These are phyloP conservation scores for Epinephelus cyanopodus DNA, from an alignment of 2,113 vertebrate genomes.

Conservation along the genomic window DNA sequence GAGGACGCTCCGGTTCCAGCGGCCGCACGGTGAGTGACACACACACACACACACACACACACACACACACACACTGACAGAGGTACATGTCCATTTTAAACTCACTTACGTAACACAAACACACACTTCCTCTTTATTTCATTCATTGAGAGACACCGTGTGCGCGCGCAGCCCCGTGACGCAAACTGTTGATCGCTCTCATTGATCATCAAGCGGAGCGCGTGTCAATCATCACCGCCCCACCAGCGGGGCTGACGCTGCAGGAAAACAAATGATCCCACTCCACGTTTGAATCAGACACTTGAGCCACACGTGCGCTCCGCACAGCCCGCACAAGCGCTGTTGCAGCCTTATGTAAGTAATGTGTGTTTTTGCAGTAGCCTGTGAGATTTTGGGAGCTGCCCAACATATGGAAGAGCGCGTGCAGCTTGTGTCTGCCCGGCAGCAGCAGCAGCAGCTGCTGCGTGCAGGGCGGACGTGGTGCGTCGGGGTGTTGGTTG, in stretches of 20 bases:
- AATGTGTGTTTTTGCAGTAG: background rate
- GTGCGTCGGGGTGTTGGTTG: background rate
- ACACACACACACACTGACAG: background rate
- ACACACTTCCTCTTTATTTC: background rate
- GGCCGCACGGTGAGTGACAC: slow-evolving; percentile 71
- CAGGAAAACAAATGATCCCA: background rate
- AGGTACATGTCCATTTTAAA: background rate
- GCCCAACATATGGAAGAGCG: background rate
- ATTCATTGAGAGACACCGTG: background rate
- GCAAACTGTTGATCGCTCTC: background rate
- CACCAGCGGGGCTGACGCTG: background rate
- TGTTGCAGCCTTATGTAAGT: background rate
- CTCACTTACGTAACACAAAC: background rate
- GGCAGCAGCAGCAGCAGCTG: background rate
- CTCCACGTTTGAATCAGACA: too few relatives aligned
- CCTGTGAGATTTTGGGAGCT: background rate
- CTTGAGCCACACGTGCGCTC: background rate
- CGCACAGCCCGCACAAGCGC: background rate
- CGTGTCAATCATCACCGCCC: background rate
- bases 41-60: background rate
- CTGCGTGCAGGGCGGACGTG: background rate
- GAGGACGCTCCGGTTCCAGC: slow-evolving; percentile 68
- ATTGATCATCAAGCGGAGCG: slow-evolving; percentile 12
- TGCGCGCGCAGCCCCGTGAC: slow-evolving; percentile 24
- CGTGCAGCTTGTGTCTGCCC: background rate